Percentiles rank a stretch among this genome's conserved stretches.
These are phyloP conservation scores for Gymnorhina tibicen DNA, from an alignment of 2,113 vertebrate genomes.

Conservation along the genomic window DNA sequence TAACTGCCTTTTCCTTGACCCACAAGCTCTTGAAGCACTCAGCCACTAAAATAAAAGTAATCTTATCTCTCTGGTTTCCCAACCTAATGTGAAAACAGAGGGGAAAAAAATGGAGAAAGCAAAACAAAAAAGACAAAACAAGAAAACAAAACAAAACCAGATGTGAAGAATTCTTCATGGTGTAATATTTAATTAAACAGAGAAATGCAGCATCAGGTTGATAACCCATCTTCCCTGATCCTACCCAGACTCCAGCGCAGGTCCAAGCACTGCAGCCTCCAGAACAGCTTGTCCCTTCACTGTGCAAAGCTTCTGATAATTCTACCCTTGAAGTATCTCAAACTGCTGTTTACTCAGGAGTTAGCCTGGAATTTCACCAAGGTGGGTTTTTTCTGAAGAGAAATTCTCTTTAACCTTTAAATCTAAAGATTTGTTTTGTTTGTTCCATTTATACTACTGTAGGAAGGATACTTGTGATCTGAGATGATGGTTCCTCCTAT, in stretches of 20 bases:
- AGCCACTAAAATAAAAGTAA: neutral
- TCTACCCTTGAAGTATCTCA: neutral
- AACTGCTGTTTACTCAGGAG: neutral
- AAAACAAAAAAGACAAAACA: rapidly evolving
- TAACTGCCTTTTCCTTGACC: neutral
- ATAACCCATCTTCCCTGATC: neutral
- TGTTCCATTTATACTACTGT: neutral
- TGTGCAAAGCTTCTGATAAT: neutral
- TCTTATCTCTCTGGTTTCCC: neutral
- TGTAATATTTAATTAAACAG: neutral
- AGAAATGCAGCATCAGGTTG: neutral
- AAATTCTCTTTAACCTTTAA: neutral
- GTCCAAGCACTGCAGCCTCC: neutral
- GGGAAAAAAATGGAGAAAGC: rapidly evolving
- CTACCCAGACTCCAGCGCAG: neutral
- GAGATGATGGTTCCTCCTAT: neutral
- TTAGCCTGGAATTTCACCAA: neutral
- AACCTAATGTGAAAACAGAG: neutral
- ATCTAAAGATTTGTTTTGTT: neutral
- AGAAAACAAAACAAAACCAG: no score
- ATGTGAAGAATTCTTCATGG: neutral
- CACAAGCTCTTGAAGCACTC: neutral
- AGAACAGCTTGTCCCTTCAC: neutral
- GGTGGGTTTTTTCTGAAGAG: neutral
- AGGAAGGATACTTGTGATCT: neutral